phyloP scores from a whole-genome alignment of 64 coral and sea anemone species.

The Exaiptasia diaphana region DNA sequence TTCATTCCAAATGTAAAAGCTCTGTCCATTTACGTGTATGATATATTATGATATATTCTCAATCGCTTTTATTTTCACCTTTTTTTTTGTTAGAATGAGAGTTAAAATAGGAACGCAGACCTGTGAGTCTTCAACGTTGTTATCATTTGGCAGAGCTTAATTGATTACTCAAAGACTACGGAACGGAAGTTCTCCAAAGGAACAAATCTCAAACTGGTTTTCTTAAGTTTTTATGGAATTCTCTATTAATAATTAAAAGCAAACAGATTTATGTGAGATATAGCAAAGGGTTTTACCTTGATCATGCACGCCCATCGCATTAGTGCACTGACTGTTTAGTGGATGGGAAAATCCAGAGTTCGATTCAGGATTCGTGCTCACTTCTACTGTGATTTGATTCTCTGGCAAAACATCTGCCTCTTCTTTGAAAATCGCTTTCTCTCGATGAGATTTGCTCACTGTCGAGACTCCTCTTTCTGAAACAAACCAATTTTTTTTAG shows the following conservation, averaged over 20 bases:
- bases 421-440: neutral
- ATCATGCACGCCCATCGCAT: neutral
- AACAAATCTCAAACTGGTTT: neutral
- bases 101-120: too few species aligned
- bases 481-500: too few species aligned
- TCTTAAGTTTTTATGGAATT: neutral
- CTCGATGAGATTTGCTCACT: too few species aligned
- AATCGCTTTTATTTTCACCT: too few species aligned
- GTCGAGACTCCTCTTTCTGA: too few species aligned
- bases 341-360: neutral
- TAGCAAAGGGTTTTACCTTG: neutral
- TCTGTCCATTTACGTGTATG: too few species aligned
- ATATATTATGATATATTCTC: too few species aligned
- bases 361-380: neutral
- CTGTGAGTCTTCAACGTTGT: too few species aligned
- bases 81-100: too few species aligned
- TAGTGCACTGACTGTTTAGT: neutral
- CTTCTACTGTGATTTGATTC: neutral
- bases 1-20: too few species aligned
- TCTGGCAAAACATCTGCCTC: neutral
- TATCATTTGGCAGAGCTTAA: too few species aligned
- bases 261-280: neutral
- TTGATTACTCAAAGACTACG: slow-evolving; percentile 6
- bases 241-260: neutral
- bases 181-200: slow-evolving; percentile 9